phyloP scores from a whole-genome alignment of 2,113 vertebrate species.

The Equus quagga region DNA sequence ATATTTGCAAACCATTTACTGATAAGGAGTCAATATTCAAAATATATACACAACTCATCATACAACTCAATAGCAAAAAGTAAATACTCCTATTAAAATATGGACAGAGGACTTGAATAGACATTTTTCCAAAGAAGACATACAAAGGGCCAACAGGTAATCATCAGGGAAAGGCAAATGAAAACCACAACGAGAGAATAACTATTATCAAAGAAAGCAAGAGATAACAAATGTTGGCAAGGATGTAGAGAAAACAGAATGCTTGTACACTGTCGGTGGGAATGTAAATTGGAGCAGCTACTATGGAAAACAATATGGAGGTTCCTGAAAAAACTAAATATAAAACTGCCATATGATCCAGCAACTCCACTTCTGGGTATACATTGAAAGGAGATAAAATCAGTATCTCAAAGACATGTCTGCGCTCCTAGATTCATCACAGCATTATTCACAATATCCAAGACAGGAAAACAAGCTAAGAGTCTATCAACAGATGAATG shows the following conservation, averaged over 20 bases:
- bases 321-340: background rate
- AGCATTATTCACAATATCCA: background rate
- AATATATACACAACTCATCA: background rate
- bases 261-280: background rate
- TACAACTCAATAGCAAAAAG: background rate
- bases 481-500: background rate
- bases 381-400: background rate
- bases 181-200: background rate
- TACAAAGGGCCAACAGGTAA: background rate
- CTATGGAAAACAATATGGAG: background rate
- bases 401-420: background rate
- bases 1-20: background rate
- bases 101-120: background rate
- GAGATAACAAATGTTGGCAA: background rate
- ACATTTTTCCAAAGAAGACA: background rate
- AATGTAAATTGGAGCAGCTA: background rate
- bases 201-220: background rate
- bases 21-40: background rate
- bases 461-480: background rate
- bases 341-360: background rate
- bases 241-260: background rate
- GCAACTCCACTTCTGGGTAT: background rate
- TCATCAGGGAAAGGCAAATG: background rate
- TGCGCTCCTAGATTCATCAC: background rate
- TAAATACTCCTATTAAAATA: background rate